Conservation (phyloP, 1,140 invertebrate species). For the Magallana angulata region DNA sequence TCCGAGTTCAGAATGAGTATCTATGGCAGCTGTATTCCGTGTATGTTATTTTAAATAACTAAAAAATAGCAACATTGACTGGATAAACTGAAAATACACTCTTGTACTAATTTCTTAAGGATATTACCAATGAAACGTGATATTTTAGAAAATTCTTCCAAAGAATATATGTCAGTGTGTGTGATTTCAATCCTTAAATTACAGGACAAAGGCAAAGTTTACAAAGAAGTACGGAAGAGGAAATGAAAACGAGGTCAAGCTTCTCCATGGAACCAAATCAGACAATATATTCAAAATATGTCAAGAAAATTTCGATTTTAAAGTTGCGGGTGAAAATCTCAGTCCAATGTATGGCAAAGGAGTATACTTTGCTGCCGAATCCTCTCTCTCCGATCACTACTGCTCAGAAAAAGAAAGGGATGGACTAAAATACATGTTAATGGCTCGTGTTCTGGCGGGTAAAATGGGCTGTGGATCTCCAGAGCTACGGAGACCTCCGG, state of each 20-base stretch:
- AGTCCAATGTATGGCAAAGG: slow-evolving; percentile 59
- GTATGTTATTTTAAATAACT: neutral
- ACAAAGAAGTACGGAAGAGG: slow-evolving; percentile 47
- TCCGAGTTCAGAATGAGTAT: slow-evolving; percentile 53
- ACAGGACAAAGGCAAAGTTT: slow-evolving; percentile 53
- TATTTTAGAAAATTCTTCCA: no score
- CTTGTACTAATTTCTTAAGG: no score
- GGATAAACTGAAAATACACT: no score
- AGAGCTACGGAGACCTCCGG: slow-evolving; percentile 51
- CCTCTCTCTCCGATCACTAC: slow-evolving; percentile 56
- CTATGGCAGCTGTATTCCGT: slow-evolving; percentile 53
- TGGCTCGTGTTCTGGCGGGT: slow-evolving; percentile 56
- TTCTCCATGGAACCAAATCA: slow-evolving; percentile 61
- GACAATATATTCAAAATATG: slow-evolving; percentile 48
- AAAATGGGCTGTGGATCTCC: slow-evolving; percentile 25
- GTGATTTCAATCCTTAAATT: neutral
- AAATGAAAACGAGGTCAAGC: slow-evolving; percentile 49
- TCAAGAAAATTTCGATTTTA: slow-evolving; percentile 60
- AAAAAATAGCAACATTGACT: no score
- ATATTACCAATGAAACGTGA: no score
- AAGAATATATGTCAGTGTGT: no score
- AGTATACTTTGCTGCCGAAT: slow-evolving; percentile 58
- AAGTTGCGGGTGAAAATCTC: slow-evolving; percentile 49
- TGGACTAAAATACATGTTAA: slow-evolving; percentile 53
- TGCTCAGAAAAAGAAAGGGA: slow-evolving; percentile 45